Conservation (phyloP, 2,888 invertebrate genomes). For the Melitaea athalia region DNA sequence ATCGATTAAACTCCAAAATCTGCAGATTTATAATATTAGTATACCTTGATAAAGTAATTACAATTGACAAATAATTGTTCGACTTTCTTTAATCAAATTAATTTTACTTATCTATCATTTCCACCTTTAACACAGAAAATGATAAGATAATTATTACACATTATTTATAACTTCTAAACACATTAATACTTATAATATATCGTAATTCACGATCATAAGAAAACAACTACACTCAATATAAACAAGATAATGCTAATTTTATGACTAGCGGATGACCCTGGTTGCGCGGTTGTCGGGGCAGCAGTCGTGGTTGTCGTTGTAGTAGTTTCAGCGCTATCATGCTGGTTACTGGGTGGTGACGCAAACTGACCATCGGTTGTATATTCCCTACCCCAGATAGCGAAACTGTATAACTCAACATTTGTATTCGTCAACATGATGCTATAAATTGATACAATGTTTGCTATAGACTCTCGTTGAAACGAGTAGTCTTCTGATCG, state of each 20-base stretch:
- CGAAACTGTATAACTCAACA: conserved; percentile 73
- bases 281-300: not conserved
- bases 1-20: too few species aligned
- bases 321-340: conserved; percentile 4
- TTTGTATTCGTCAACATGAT: conserved; percentile 49
- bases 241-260: conserved; percentile 18
- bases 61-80: too few species aligned
- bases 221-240: not conserved
- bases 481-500: conserved; percentile 58
- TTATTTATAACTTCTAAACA: too few species aligned
- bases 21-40: too few species aligned
- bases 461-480: conserved; percentile 35
- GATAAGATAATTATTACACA: too few species aligned
- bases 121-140: too few species aligned
- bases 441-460: conserved; percentile 45
- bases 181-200: too few species aligned
- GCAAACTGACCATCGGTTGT: conserved; percentile 63
- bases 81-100: too few species aligned
- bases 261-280: conserved; percentile 7
- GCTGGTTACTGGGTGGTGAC: conserved; percentile 46
- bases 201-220: not conserved
- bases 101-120: too few species aligned
- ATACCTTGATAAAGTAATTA: too few species aligned
- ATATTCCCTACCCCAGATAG: conserved; percentile 79
- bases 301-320: conserved; percentile 6